Evolutionary conservation across 2,797 vertebrate species (phyloP), one percentile per base, ranked within the genome.

Genomic region (Acipenser transmontanus): DNA sequence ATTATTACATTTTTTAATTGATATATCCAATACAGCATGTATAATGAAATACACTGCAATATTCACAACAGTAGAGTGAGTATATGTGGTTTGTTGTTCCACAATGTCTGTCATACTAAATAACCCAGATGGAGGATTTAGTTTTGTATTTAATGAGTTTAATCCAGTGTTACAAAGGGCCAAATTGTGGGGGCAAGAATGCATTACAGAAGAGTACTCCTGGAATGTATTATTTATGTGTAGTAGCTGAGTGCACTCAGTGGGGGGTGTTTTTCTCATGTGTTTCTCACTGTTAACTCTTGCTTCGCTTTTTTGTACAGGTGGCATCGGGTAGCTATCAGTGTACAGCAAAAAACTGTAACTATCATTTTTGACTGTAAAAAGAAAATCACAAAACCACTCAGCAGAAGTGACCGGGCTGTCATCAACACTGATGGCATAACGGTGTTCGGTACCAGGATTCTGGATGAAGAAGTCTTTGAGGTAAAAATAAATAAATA

Each of bases 251-350:
- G 62, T 80, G 71, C 79, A 67, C 70, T 66, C 34, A 34, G 69
- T 73, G 69, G 76, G 57, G 66, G 78, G 81, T 81, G 83, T 82
- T 69, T 67, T 34, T 88, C 85, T 84, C 73, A 79, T 84, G 82
- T 77, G 80, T 80, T 78, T 74, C 65, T 7, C 34, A 34, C 34
- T 6, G 67, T 81, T 84, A 82, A 79, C 74, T 63, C 61, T 72
- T 34, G 78, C 51, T 20, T 34, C 4, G 34, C 34, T 34, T 34
- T 7, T 61, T 60, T 65, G 47, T 70, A 68, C 77, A 99, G 97
- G 87, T 99, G 97, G 97, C 97, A 98, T 80, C 94, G 97, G 49
- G 88, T 99, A 62, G 97, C 95, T 61, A 95, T 99, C 82, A 99
- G 97, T 2, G 94, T 99, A 76, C 95, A 99, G 86, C 94, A 95